A percentile compares a stretch with the other conserved stretches of the same genome.
Evolutionary conservation across 2,888 invertebrate genomes (phyloP).

Genomic region (Diabrotica balteata): DNA sequence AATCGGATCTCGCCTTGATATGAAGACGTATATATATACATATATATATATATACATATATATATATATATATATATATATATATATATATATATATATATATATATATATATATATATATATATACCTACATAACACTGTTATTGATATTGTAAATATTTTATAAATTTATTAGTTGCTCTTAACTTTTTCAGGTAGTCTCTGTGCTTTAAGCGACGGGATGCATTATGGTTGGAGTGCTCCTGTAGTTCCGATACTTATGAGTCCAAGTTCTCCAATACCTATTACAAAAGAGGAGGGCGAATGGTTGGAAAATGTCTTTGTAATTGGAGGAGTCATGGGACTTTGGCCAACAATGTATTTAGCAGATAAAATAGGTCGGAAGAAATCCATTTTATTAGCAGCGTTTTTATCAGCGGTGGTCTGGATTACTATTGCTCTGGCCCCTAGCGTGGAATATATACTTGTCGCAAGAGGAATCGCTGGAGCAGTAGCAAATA

Average conservation of each 20-base stretch:
- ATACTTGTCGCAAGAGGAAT: conserved; percentile 50
- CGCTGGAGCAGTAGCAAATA: conserved; percentile 49
- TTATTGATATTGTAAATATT: too few species aligned
- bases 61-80: too few species aligned
- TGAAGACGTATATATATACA: too few species aligned
- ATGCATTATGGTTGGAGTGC: conserved; percentile 59
- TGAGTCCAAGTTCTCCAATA: conserved; percentile 49
- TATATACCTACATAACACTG: too few species aligned
- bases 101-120: too few species aligned
- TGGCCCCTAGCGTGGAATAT: conserved; percentile 45
- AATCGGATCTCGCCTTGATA: too few species aligned
- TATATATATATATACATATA: too few species aligned
- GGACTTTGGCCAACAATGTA: conserved; percentile 51
- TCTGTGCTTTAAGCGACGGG: conserved; percentile 57
- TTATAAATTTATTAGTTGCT: not conserved
- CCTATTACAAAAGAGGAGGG: conserved; percentile 45
- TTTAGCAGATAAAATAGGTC: conserved; percentile 49
- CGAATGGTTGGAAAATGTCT: conserved; percentile 47
- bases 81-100: too few species aligned
- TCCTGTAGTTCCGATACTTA: conserved; percentile 54
- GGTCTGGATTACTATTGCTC: conserved; percentile 54
- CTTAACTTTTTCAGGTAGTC: conserved; percentile 47
- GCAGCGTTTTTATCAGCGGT: conserved; percentile 49
- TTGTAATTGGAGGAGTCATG: conserved; percentile 45
- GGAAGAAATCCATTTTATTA: conserved; percentile 51